A percentile compares a stretch with the other conserved stretches of the same genome.
These are phyloP conservation scores for Sinelater perroti DNA, from an alignment of 2,888 invertebrate species.

Conservation along the genomic window DNA sequence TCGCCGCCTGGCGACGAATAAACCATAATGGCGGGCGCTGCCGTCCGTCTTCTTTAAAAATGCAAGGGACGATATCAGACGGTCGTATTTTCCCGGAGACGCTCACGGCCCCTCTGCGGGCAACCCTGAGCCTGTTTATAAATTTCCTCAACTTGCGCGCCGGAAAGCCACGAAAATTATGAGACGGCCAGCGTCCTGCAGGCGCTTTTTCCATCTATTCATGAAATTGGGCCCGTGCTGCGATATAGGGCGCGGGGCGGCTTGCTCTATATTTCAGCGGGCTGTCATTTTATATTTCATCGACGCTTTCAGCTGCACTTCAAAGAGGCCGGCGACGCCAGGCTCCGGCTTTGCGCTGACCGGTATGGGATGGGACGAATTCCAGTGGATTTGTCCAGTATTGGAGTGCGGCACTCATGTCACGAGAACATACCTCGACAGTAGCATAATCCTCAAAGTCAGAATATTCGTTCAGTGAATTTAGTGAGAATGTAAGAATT, in stretches of 20 bases:
- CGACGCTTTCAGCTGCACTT: constrained; percentile 2
- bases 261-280: constrained; percentile 17
- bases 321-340: neutral
- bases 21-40: constrained; percentile 27
- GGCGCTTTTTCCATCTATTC: constrained; percentile 27
- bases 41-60: constrained; percentile 33
- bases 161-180: constrained; percentile 36
- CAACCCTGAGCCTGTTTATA: constrained; percentile 38
- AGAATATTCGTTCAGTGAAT: too few species aligned
- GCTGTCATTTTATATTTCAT: constrained; percentile 24
- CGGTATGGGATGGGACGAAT: too few species aligned
- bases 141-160: constrained; percentile 36
- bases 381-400: too few species aligned
- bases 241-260: constrained; percentile 10
- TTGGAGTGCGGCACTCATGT: too few species aligned
- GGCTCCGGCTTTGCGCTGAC: too few species aligned
- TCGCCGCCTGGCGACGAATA: constrained; percentile 28
- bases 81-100: constrained; percentile 38
- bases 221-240: constrained; percentile 27
- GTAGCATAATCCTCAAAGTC: too few species aligned
- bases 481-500: too few species aligned
- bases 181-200: constrained; percentile 39
- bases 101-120: constrained; percentile 39
- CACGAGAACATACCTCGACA: too few species aligned
- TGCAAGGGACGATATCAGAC: constrained; percentile 36